Base-by-base conservation (phyloP, 2,113 vertebrate species). In the Jacana jacana region DNA sequence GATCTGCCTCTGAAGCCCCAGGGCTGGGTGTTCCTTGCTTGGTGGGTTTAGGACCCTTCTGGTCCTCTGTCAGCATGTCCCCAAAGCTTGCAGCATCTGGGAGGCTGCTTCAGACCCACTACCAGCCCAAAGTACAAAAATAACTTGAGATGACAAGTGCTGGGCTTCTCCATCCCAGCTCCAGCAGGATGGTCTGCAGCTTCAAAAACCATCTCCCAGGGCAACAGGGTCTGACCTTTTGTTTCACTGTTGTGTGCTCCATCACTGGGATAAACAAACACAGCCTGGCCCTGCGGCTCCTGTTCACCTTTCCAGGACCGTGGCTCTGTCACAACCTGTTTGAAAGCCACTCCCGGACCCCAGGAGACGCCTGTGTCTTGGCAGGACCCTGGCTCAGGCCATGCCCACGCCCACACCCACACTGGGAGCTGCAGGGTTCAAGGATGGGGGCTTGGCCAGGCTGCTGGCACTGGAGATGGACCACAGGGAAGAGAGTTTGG, bases 171-270 rank as follows among this genome's bases (percentile, higher is more conserved):
- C 77, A 63, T 72, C 89, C 1, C 0, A 93, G 78, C 72, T 89
- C 76, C 91, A 91, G 89, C 94, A 97, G 94, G 97, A 82, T 0
- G 1, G 81, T 49, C 81, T 86, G 95, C 95, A 82, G 93, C 70
- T 94, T 94, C 91, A 96, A 95, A 97, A 97, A 94, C 82, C 92
- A 96, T 97, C 97, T 97, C 97, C 95, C 95, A 96, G 91, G 91
- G 97, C 96, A 96, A 95, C 91, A 68, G 96, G 84, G 89, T 69
- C 75, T 97, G 97, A 97, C 97, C 97, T 97, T 97, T 97, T 87
- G 87, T 94, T 97, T 95, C 4, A 0, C 91, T 94, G 81, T 81
- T 65, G 85, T 97, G 83, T 88, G 80, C 93, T 96, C 90, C 79
- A 79, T 95, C 96, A 85, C 90, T 52, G 80, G 63, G 78, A 94